These are phyloP conservation scores for Tor tambroides DNA, from an alignment of 2,113 vertebrate species.

Conservation along the genomic window DNA sequence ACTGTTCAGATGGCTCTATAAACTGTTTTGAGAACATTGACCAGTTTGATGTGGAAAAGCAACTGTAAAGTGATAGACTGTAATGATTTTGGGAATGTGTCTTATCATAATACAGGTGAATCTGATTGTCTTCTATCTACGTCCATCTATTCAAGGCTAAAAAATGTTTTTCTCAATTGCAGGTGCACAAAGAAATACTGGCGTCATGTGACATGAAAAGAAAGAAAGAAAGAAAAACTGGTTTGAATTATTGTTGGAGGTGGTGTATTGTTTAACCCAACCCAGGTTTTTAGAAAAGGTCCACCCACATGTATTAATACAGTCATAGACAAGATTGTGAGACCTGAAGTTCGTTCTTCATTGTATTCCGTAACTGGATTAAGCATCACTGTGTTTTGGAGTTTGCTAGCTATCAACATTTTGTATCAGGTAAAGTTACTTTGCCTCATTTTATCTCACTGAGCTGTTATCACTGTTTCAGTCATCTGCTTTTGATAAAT, in stretches of 20 bases:
- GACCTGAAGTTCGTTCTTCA: not conserved
- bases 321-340: not conserved
- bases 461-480: not conserved
- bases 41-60: not conserved
- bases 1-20: not conserved
- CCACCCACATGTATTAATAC: not conserved
- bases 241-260: not conserved
- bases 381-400: conserved; percentile 1
- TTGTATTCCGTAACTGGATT: not conserved
- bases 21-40: not conserved
- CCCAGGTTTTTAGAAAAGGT: not conserved
- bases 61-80: not conserved
- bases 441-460: not conserved
- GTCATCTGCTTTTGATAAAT: not conserved
- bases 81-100: not conserved
- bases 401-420: not conserved
- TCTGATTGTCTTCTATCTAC: not conserved
- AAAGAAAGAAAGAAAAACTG: not conserved
- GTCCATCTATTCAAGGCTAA: conserved; percentile 6
- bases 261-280: not conserved
- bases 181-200: not conserved
- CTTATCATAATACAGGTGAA: not conserved
- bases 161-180: not conserved
- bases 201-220: not conserved
- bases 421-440: not conserved